Percentiles rank a stretch among this genome's conserved stretches.
Evolutionary conservation across 92 coral and sea anemone species (phyloP).

Genomic region (Phenganax subtilis): DNA sequence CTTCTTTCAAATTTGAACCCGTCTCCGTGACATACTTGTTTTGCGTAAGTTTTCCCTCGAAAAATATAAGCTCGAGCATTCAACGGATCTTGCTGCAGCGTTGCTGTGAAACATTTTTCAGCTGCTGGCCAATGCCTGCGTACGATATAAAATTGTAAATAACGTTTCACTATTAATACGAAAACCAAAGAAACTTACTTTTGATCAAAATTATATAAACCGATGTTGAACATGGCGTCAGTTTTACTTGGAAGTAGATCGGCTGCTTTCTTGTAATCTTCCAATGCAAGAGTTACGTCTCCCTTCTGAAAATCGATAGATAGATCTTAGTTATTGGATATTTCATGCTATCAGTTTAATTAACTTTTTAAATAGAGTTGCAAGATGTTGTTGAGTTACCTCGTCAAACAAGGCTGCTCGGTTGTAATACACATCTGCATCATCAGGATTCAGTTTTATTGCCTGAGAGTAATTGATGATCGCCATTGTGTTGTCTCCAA

Average conservation of each 20-base stretch:
- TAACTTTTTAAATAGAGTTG: not conserved
- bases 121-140: slow-evolving; percentile 82
- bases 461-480: slow-evolving; percentile 99
- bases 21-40: slow-evolving; percentile 49
- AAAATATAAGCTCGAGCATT: slow-evolving; percentile 79
- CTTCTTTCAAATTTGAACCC: not conserved
- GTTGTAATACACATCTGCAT: slow-evolving; percentile 90
- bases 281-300: slow-evolving; percentile 82
- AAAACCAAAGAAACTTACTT: slow-evolving; percentile 52
- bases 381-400: slow-evolving; percentile 39
- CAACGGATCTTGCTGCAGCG: slow-evolving; percentile 73
- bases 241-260: slow-evolving; percentile 78
- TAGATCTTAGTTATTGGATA: not conserved
- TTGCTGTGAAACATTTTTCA: slow-evolving; percentile 62
- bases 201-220: slow-evolving; percentile 66
- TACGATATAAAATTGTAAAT: too few species aligned
- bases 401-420: slow-evolving; percentile 88
- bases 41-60: slow-evolving; percentile 71
- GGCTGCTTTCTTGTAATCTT: slow-evolving; percentile 81
- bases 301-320: slow-evolving; percentile 63
- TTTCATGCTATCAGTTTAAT: not conserved
- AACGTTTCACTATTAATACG: too few species aligned
- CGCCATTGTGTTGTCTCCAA: slow-evolving; percentile 91
- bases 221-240: slow-evolving; percentile 90
- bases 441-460: slow-evolving; percentile 82